Evolutionary conservation across 2,888 invertebrate genomes (phyloP).

Genomic region (Pyrrhia umbra): DNA sequence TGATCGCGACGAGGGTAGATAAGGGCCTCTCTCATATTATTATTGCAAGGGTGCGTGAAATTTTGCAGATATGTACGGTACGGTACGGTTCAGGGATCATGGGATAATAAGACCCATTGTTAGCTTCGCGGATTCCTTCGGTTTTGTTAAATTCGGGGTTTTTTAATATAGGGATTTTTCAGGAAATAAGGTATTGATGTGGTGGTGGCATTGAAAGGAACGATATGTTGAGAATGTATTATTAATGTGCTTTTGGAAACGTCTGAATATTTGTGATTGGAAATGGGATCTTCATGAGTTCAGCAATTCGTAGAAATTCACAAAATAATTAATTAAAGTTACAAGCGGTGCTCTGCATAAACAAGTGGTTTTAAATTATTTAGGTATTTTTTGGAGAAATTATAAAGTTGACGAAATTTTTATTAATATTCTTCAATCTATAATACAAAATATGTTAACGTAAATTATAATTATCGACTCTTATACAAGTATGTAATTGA

Average conservation of each 20-base stretch:
- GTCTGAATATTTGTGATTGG: constrained; percentile 4
- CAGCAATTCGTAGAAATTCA: no score
- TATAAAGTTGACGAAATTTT: no score
- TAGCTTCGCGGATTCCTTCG: constrained; percentile 56
- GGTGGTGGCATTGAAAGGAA: constrained; percentile 34
- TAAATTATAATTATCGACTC: no score
- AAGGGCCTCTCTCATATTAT: constrained; percentile 80
- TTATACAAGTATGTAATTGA: no score
- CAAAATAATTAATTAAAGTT: no score
- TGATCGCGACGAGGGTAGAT: constrained; percentile 81
- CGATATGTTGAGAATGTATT: constrained; percentile 16
- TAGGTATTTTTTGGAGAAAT: no score
- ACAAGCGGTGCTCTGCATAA: no score
- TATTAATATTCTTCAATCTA: no score
- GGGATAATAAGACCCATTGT: constrained; percentile 77
- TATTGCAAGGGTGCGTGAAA: constrained; percentile 88
- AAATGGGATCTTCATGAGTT: neutral
- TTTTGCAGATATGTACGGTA: constrained; percentile 82
- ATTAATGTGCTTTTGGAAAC: constrained; percentile 10
- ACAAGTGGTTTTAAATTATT: no score
- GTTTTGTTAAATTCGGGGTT: constrained; percentile 62
- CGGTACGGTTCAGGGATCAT: constrained; percentile 78
- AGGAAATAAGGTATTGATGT: constrained; percentile 43
- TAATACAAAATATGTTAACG: no score
- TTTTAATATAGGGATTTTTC: constrained; percentile 72